Evolutionary conservation across 2,888 invertebrate species (phyloP).

Genomic region (Leptopterna dolabrata): DNA sequence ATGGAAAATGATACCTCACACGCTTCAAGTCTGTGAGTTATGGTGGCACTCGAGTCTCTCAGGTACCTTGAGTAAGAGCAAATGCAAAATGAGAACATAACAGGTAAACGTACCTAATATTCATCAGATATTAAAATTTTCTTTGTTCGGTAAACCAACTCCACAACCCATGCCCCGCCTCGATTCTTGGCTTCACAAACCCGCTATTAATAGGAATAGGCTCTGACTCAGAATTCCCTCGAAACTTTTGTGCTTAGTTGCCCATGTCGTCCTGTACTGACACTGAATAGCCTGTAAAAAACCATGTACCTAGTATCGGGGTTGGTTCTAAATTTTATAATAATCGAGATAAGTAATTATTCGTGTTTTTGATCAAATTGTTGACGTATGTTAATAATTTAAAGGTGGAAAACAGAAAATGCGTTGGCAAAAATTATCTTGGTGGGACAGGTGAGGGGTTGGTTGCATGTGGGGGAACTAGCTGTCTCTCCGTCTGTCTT

Average conservation of each 20-base stretch:
- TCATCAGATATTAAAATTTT: background rate
- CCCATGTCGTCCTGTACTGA: background rate
- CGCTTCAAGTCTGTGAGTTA: no score
- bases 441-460: conserved; percentile 1
- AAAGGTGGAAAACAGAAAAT: background rate
- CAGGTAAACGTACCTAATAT: no score
- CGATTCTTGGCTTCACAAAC: conserved; percentile 36
- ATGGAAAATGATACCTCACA: no score
- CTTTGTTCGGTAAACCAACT: background rate
- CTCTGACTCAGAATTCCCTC: conserved; percentile 16
- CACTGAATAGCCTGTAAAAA: no score
- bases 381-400: no score
- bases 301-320: no score
- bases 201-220: conserved; percentile 39
- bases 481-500: conserved; percentile 36
- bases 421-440: background rate
- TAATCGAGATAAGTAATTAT: no score
- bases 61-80: no score
- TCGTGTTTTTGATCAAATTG: no score
- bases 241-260: background rate
- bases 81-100: no score
- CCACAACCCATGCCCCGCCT: conserved; percentile 19
- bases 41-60: no score
- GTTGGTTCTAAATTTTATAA: no score
- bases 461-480: conserved; percentile 48